A percentile compares a stretch with the other conserved stretches of the same genome.
These are phyloP conservation scores for Platichthys flesus DNA, from an alignment of 2,113 vertebrate genomes.

Conservation along the genomic window DNA sequence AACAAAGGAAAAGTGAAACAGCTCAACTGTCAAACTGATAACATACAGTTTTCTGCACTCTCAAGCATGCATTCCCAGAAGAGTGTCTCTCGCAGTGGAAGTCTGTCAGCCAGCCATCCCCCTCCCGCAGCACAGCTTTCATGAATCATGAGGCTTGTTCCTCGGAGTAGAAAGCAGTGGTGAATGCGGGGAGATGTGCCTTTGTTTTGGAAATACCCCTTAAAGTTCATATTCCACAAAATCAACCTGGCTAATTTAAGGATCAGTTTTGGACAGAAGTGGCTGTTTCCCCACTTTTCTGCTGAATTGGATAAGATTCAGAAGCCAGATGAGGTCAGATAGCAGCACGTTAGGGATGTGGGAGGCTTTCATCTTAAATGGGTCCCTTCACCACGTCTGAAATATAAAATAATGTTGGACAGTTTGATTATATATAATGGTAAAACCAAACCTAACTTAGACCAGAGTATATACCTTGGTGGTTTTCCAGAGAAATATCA, in stretches of 20 bases:
- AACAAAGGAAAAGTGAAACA: conserved; percentile 75
- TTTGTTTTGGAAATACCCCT: conserved; percentile 41
- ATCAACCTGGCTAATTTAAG: conserved; percentile 28
- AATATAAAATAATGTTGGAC: too few species aligned
- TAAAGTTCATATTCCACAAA: conserved; percentile 16
- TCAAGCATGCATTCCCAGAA: conserved; percentile 64
- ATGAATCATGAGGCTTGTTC: conserved; percentile 54
- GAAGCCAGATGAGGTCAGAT: conserved; percentile 43
- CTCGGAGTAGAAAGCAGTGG: conserved; percentile 35
- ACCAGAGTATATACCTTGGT: conserved; percentile 31
- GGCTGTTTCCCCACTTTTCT: conserved; percentile 27
- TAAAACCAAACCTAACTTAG: conserved; percentile 37
- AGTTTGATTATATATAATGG: conserved; percentile 51
- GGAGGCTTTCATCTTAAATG: conserved; percentile 34
- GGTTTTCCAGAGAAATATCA: conserved; percentile 20
- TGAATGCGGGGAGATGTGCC: conserved; percentile 3
- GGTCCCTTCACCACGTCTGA: conserved; percentile 40
- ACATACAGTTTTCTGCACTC: conserved; percentile 73
- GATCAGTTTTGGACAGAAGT: conserved; percentile 25
- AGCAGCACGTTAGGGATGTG: conserved; percentile 17
- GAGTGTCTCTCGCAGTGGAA: conserved; percentile 60
- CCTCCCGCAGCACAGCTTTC: conserved; percentile 40
- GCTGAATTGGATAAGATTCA: conserved; percentile 23
- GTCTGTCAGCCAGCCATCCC: conserved; percentile 47
- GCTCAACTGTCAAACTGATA: conserved; percentile 76